A percentile compares a stretch with the other conserved stretches of the same genome.
Conservation (phyloP, 2,888 invertebrate species). For the Lithosia quadra region DNA sequence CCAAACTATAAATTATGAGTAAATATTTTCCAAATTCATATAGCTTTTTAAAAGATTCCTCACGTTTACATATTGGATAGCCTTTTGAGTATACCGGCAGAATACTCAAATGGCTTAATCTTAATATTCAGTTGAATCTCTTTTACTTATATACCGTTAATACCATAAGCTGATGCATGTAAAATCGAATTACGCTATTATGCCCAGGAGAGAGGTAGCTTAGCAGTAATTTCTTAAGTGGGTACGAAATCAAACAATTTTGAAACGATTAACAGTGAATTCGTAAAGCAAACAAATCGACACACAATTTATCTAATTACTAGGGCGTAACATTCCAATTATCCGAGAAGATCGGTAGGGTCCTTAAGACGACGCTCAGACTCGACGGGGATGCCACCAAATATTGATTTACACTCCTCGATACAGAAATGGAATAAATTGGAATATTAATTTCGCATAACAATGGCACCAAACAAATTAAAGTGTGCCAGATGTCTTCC, state of each 20-base stretch:
- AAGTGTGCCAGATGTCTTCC: conserved; percentile 84
- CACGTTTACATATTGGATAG: no score
- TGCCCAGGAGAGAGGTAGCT: not conserved
- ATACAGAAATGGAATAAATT: conserved; percentile 86
- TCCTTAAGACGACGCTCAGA: conserved; percentile 59
- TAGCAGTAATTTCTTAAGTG: not conserved
- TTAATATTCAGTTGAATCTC: not conserved
- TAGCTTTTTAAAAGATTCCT: not conserved
- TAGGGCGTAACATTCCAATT: conserved; percentile 68
- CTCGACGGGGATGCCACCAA: conserved; percentile 71
- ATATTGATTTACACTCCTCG: conserved; percentile 83
- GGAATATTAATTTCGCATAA: conserved; percentile 86
- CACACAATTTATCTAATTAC: conserved; percentile 61
- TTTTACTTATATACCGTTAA: not conserved
- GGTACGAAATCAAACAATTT: conserved; percentile 17
- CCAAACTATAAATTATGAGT: no score
- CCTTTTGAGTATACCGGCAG: no score
- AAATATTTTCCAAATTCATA: no score
- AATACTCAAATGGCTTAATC: not conserved
- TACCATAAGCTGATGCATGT: not conserved
- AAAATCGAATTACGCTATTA: not conserved
- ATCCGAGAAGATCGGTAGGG: conserved; percentile 55
- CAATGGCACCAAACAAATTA: conserved; percentile 85
- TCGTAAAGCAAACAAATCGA: conserved; percentile 52
- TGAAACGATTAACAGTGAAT: conserved; percentile 34